Conservation (phyloP, 2,888 invertebrate species). For the Teleogryllus oceanicus region DNA sequence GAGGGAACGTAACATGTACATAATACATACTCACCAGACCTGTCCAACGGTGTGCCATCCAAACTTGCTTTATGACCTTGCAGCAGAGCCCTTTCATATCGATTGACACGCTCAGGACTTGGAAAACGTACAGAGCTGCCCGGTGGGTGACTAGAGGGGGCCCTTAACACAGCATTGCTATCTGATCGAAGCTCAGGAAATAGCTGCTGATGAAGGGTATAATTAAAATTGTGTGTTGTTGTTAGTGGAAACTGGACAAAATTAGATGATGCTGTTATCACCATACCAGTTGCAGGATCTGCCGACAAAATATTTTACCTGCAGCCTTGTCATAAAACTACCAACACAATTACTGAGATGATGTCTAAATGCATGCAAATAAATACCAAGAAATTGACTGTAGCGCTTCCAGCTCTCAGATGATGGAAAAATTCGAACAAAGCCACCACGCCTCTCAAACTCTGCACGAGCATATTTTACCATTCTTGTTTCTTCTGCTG, state of each 20-base stretch:
- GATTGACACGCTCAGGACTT: constrained; percentile 44
- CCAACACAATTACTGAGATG: not conserved
- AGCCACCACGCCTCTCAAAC: constrained; percentile 79
- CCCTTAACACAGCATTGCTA: constrained; percentile 28
- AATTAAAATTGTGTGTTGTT: constrained; percentile 69
- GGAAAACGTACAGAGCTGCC: constrained; percentile 20
- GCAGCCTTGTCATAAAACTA: not conserved
- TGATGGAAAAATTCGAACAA: constrained; percentile 86
- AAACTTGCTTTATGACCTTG: constrained; percentile 49
- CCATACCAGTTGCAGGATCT: constrained; percentile 71
- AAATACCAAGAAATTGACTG: constrained; percentile 67
- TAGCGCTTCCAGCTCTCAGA: constrained; percentile 83
- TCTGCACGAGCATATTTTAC: constrained; percentile 72
- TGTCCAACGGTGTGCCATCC: constrained; percentile 27
- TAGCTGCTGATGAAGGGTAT: constrained; percentile 69
- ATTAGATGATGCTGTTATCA: constrained; percentile 27
- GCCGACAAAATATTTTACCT: constrained; percentile 36
- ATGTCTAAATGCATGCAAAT: not conserved
- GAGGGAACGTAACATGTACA: not conserved
- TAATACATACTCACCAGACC: constrained; percentile 25
- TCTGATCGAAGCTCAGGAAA: constrained; percentile 58
- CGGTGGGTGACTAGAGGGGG: constrained; percentile 12
- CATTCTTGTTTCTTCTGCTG: constrained; percentile 74
- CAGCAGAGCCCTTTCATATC: constrained; percentile 58
- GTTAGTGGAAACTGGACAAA: constrained; percentile 39